A percentile compares a stretch with the other conserved stretches of the same genome.
phyloP scores from a whole-genome alignment of 2,888 invertebrate genomes.

The Melinaea menophilus region DNA sequence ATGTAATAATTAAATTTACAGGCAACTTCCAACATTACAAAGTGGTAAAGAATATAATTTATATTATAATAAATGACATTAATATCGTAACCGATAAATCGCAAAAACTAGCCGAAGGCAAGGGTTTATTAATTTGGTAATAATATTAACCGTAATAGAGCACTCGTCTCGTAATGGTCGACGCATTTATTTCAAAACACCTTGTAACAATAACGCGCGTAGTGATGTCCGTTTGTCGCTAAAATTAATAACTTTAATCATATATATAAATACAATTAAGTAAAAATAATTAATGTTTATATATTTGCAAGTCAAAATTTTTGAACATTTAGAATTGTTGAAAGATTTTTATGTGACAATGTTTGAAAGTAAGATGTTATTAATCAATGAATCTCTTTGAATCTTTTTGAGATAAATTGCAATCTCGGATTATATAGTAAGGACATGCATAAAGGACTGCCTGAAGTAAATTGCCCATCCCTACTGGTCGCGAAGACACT shows the following conservation, averaged over 20 bases:
- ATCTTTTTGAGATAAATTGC: slow-evolving; percentile 35
- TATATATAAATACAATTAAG: not conserved
- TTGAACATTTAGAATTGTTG: not conserved
- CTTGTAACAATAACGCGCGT: slow-evolving; percentile 27
- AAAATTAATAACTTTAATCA: not conserved
- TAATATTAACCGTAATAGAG: slow-evolving; percentile 37
- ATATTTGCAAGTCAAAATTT: too few relatives aligned
- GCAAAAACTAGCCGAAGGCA: slow-evolving; percentile 27
- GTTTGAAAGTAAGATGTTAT: slow-evolving; percentile 14
- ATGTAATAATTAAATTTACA: not conserved
- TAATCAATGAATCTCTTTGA: slow-evolving; percentile 27
- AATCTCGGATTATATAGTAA: slow-evolving; percentile 33
- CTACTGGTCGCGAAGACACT: slow-evolving; percentile 62
- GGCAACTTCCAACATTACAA: not conserved
- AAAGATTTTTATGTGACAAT: slow-evolving; percentile 9
- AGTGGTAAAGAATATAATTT: too few relatives aligned
- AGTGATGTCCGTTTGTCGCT: not conserved
- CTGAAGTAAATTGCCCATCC: slow-evolving; percentile 38
- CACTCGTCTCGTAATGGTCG: slow-evolving; percentile 27
- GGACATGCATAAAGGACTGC: slow-evolving; percentile 32
- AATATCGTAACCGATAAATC: slow-evolving; percentile 25
- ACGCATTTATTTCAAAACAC: slow-evolving; percentile 40
- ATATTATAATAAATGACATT: slow-evolving; percentile 16
- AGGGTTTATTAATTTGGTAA: slow-evolving; percentile 52
- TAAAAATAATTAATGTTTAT: not conserved